Evolutionary conservation across 2,888 invertebrate genomes (phyloP), one percentile per base, ranked within the genome.

Genomic region (Diogma glabrata): DNA sequence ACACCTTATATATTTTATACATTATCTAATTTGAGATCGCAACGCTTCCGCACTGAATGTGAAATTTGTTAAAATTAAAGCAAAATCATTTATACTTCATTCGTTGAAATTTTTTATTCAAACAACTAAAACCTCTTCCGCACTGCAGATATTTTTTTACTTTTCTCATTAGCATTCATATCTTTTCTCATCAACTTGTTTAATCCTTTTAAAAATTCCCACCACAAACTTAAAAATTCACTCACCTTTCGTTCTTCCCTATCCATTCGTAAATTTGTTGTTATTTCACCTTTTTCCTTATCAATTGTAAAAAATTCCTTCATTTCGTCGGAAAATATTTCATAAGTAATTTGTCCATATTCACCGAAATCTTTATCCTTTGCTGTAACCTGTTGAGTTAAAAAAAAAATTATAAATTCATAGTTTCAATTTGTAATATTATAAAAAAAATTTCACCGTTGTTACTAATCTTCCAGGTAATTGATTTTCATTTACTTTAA

Each of bases 341-440:
- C 80, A 66, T 91, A 96, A 0, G 78, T 76, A 14, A 95, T 68
- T 33, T 72, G 66, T 3, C 85, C 84, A 65, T 79, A 87, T 53
- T 82, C 82, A 6, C 89, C 91, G 56, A 82, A 79, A 70, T 94
- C 91, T 33, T 79, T 75, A 66, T 95, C 95, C 47, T 73, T 75
- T 12, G 95, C 95, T 54, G 81, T 78, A 4, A 91, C 81, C 67
- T 78, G 50, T 23, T 54, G 6, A 48, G 30, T 36, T 14, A 16
- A 43, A 50, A 28, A 6, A 4, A 16, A 28, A 7, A 36, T 36
- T 36, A 36, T 46, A 48, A 43, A 49, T 24, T n/a, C n/a, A n/a
- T n/a, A n/a, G 24, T 9, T 20, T 17, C 7, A 33, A 40, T 51
- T 49, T 12, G 17, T n/a, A 23, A 52, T 40, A 49, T 46, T 30